phyloP scores from a whole-genome alignment of 2,888 invertebrate species.

The Aphidius colemani region DNA sequence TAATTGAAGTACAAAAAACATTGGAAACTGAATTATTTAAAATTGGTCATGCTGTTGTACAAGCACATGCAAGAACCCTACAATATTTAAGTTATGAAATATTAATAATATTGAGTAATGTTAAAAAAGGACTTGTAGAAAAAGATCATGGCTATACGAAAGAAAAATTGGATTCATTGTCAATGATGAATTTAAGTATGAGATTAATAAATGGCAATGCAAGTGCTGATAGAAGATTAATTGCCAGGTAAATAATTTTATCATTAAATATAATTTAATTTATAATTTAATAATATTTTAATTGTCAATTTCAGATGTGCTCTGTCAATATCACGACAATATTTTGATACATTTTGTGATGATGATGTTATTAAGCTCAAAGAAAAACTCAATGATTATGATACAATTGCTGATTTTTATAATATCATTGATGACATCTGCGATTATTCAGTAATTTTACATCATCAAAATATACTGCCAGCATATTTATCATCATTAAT shows the following conservation, averaged over 20 bases:
- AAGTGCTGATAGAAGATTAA: slow-evolving; percentile 68
- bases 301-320: slow-evolving; percentile 64
- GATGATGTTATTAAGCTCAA: slow-evolving; percentile 64
- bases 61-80: slow-evolving; percentile 74
- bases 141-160: slow-evolving; percentile 51
- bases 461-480: slow-evolving; percentile 55
- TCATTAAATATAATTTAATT: no score
- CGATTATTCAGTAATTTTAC: slow-evolving; percentile 53
- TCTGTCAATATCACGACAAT: slow-evolving; percentile 66
- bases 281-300: no score
- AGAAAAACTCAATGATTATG: slow-evolving; percentile 60
- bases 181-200: slow-evolving; percentile 49
- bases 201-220: slow-evolving; percentile 60
- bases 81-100: slow-evolving; percentile 82
- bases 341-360: slow-evolving; percentile 52
- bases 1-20: slow-evolving; percentile 81
- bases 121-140: slow-evolving; percentile 62
- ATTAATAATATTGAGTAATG: slow-evolving; percentile 68
- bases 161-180: slow-evolving; percentile 52
- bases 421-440: slow-evolving; percentile 43
- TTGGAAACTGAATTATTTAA: slow-evolving; percentile 73
- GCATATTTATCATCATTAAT: slow-evolving; percentile 50
- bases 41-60: slow-evolving; percentile 72
- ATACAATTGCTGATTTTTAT: slow-evolving; percentile 49
- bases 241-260: slow-evolving; percentile 53